Evolutionary conservation across 2,797 vertebrate species (phyloP), one percentile per base, ranked within the genome.

Genomic region (Artibeus jamaicensis): DNA sequence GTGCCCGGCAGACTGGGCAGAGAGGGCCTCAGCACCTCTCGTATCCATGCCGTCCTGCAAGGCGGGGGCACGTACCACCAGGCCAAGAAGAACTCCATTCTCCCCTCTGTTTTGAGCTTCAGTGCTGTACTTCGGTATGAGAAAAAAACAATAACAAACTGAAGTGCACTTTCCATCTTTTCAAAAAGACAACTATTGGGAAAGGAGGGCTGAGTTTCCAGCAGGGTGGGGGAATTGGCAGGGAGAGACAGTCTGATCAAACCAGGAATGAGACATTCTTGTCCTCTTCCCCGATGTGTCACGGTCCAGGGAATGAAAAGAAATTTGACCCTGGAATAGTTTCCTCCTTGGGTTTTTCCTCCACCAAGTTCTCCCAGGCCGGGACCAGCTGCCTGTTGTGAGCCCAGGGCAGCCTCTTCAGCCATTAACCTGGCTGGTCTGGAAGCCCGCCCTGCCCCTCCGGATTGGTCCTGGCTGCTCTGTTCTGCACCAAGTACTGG

Each of bases 71-170:
- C 53, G 24, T 4, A 70, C 65, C 93, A 86, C 95, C 26, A 32
- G 86, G 92, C 89, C 32, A 92, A 91, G 94, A 82, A 93, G 83
- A 94, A 24, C 96, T 97, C 93, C 76, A 50, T 95, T 95, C 96
- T 89, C 97, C 89, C 95, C 94, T 95, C 97, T 96, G 95, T 96
- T 97, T 96, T 95, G 92, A 96, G 97, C 95, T 74, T 78, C 94
- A 96, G 94, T 97, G 96, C 97, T 98, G 98, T 98, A 97, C 98
- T 97, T 86, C 62, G 93, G 89, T 82, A 57, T 62, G 87, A 96
- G 92, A 82, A 94, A 88, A 62, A 87, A 96, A 93, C 93, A 87
- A 90, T 37, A 76, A 84, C 84, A 92, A 95, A 95, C 71, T 88
- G 55, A 96, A 97, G 92, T 97, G 96, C 42, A 95, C 96, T 98